Base-by-base conservation (phyloP, 2,888 invertebrate species). In the Liopterus haemorrhoidalis region DNA sequence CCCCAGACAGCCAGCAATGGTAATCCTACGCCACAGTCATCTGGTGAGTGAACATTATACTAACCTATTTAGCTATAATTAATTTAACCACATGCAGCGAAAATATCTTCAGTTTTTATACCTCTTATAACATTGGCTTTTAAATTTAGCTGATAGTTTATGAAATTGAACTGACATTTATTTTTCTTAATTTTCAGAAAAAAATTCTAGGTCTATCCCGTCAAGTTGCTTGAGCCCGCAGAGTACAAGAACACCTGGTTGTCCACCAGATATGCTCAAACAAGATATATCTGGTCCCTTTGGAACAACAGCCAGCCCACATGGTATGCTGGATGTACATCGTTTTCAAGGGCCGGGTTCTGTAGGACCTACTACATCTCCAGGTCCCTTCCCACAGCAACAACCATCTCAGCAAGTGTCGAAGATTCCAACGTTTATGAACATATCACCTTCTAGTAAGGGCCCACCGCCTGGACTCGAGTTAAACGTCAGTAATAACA, bases 331-430 rank as follows among this genome's bases (percentile, higher is more conserved):
- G 49, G 55, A 54, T 42, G 47, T 44, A 15, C 53, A 56, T 46
- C 68, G 66, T 53, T 60, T 72, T 32, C 70, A 73, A n/a, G 68
- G 67, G 64, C 67, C 67, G 62, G 68, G 68, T 48, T 66, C 67
- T 25, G 74, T 75, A 37, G 72, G 76, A 22, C 33, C 41, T 8
- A 41, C 41, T n/a, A 41, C 41, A 8, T 76, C 75, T 65, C 71
- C 72, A 4, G 70, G 70, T 19, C 63, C 71, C n/a, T 72, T 71
- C 32, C 40, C 64, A 66, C 69, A 61, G 66, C 71, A 69, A 67
- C 60, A 63, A 14, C 46, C 61, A 30, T 24, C 19, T n/a, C 37
- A 19, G 27, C 41, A 18, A 22, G 36, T 39, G 27, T 14, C 33
- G 1, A 49, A 48, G 3, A 50, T 46, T 5, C 42, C 47, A 6